Base-by-base conservation (phyloP, 2,888 invertebrate species). In the Rhyacophila evoluta region DNA sequence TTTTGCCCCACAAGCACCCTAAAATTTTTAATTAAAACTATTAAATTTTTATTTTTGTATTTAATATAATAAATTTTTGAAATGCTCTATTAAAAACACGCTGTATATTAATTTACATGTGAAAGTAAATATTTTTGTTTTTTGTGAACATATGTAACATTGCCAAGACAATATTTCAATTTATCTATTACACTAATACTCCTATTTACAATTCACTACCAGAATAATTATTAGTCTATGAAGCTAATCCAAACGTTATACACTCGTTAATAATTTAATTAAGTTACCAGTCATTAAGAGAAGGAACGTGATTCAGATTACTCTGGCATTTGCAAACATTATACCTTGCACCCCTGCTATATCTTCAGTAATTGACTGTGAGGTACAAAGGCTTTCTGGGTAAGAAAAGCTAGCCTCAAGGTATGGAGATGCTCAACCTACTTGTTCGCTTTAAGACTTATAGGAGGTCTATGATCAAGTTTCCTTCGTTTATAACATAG, bases 311-410 rank as follows among this genome's bases (percentile, higher is more conserved):
- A 15, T 55, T 19, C 55, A 25, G 19, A 55, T 55, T 55, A 25
- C 25, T 1, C 55, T 1, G 19, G 55, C 55, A 55, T 55, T 55
- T 55, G 55, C 10, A 55, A 19, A 55, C 25, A 19, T 10, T 19
- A 19, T 55, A 55, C 25, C 55, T 55, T 12, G 25, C 55, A 55
- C 55, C 55, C 55, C 19, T 55, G 55, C 55, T 19, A 1, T 25
- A 25, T 4, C 55, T 25, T 19, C 19, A 55, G 55, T 55, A 55
- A 55, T 55, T 55, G 55, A 55, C 55, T 55, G 25, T 55, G 55
- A 55, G 55, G 15, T 55, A 55, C 55, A 55, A 55, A 55, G 55
- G 55, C 55, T 55, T 55, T 55, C 55, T 10, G 19, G 10, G 55
- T 8, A 19, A 19, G 25, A 55, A 19, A 55, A 55, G 19, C 55